Conservation (phyloP, 2,797 vertebrate genomes). For the Danio aesculapii region DNA sequence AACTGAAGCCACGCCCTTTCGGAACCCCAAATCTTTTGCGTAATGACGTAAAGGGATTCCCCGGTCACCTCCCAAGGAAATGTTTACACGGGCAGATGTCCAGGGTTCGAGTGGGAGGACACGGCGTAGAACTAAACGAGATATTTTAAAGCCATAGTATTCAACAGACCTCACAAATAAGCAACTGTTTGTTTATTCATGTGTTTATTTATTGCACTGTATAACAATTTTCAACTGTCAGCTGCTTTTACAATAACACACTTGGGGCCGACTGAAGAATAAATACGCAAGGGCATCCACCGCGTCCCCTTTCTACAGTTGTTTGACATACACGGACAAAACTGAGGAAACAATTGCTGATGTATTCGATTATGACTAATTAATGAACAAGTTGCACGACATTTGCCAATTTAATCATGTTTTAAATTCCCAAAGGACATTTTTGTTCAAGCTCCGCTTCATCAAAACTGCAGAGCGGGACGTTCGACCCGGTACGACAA, state of each 20-base stretch:
- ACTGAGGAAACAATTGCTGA: background rate
- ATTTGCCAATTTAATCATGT: background rate
- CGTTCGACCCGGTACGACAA: background rate
- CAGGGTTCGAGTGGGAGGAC: background rate
- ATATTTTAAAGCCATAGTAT: background rate
- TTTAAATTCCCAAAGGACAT: background rate
- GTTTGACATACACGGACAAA: background rate
- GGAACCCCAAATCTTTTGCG: slow-evolving; percentile 28
- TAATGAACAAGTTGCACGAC: background rate
- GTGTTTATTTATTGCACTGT: background rate
- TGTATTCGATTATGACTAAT: background rate
- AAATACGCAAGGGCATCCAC: no score
- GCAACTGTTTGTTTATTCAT: background rate
- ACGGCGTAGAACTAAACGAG: background rate
- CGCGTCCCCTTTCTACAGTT: background rate
- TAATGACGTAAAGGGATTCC: slow-evolving; percentile 47
- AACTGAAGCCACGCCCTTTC: slow-evolving; percentile 19
- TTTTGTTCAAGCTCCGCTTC: background rate
- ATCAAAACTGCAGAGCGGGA: slow-evolving; percentile 6
- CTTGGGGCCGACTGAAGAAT: background rate
- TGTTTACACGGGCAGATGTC: slow-evolving; percentile 1
- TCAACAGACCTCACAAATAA: no score
- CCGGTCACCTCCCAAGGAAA: slow-evolving; percentile 19
- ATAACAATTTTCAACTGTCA: background rate
- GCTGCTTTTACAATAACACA: background rate